A percentile compares a stretch with the other conserved stretches of the same genome.
Evolutionary conservation across 2,888 invertebrate genomes (phyloP).

Genomic region (Tiliacea aurago): DNA sequence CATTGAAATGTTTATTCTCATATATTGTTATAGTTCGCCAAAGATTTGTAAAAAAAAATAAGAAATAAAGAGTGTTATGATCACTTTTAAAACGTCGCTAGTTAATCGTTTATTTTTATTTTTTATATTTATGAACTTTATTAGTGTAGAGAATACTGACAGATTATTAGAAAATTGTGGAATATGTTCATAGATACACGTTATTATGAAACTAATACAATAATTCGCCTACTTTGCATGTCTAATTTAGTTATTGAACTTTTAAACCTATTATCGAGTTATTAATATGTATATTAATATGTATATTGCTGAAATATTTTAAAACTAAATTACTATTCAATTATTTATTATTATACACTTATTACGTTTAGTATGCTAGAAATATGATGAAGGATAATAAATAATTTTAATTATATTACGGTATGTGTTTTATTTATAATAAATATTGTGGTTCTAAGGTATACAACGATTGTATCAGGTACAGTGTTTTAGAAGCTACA

Average conservation of each 20-base stretch:
- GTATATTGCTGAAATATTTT: slow-evolving; percentile 89
- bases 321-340: slow-evolving; percentile 90
- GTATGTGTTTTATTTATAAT: slow-evolving; percentile 80
- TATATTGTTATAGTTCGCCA: slow-evolving; percentile 89
- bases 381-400: slow-evolving; percentile 91
- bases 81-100: slow-evolving; percentile 84
- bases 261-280: slow-evolving; percentile 86
- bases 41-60: slow-evolving; percentile 84
- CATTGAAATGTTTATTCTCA: slow-evolving; percentile 77
- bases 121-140: slow-evolving; percentile 68
- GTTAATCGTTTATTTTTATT: slow-evolving; percentile 80
- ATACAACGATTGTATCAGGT: slow-evolving; percentile 34
- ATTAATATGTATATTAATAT: slow-evolving; percentile 87
- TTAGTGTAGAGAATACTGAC: slow-evolving; percentile 67
- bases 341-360: slow-evolving; percentile 91
- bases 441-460: slow-evolving; percentile 21
- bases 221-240: slow-evolving; percentile 89
- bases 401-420: slow-evolving; percentile 91
- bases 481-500: slow-evolving; percentile 31
- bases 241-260: slow-evolving; percentile 82
- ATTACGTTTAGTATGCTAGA: slow-evolving; percentile 91
- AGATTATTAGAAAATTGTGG: slow-evolving; percentile 66
- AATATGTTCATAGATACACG: slow-evolving; percentile 79
- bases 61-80: slow-evolving; percentile 83
- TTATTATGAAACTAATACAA: slow-evolving; percentile 86